A percentile compares a stretch with the other conserved stretches of the same genome.
phyloP scores from a whole-genome alignment of 2,113 vertebrate genomes.

The Corynorhinus townsendii region DNA sequence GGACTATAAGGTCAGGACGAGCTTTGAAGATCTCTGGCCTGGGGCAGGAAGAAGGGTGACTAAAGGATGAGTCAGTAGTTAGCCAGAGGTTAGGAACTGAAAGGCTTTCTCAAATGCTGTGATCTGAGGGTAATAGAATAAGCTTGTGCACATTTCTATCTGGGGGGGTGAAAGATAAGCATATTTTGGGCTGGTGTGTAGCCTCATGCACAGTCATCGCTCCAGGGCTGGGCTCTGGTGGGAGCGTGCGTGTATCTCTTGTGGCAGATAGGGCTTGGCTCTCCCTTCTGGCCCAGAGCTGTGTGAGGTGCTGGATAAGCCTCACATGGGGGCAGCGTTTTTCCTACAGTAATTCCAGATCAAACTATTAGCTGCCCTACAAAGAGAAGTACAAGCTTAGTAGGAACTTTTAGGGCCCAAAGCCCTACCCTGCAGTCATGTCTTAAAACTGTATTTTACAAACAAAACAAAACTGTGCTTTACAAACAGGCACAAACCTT shows the following conservation, averaged over 20 bases:
- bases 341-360: not conserved
- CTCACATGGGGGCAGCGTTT: not conserved
- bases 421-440: not conserved
- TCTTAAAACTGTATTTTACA: not conserved
- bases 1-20: not conserved
- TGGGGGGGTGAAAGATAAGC: not conserved
- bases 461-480: not conserved
- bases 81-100: not conserved
- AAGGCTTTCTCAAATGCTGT: not conserved
- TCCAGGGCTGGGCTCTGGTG: not conserved
- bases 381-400: not conserved
- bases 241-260: slow-evolving; percentile 5
- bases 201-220: not conserved
- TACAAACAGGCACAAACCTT: not conserved
- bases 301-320: slow-evolving; percentile 1
- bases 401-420: not conserved
- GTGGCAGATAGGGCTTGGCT: slow-evolving; percentile 8
- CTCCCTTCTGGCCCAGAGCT: not conserved
- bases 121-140: not conserved
- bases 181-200: rapidly evolving
- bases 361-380: not conserved
- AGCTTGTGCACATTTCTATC: rapidly evolving
- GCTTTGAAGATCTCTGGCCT: not conserved
- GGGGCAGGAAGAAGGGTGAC: not conserved
- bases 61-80: not conserved